Conservation (phyloP, 2,113 vertebrate genomes). For the Oryzias melastigma region DNA sequence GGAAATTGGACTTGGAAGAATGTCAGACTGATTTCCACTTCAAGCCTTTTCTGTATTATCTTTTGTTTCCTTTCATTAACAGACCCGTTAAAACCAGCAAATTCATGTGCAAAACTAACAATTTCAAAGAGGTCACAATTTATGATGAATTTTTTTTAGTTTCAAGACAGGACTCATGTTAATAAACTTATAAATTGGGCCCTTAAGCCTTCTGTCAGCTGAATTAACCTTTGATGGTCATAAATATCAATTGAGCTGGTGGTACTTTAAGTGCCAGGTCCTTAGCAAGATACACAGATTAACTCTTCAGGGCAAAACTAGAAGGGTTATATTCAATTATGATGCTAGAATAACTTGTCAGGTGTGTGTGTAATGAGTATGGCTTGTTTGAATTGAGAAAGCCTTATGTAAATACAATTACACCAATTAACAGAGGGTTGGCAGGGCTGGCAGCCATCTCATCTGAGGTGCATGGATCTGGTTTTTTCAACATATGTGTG, state of each 20-base stretch:
- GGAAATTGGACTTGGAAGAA: slow-evolving; percentile 20
- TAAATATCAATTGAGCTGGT: slow-evolving; percentile 26
- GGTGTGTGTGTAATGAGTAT: slow-evolving; percentile 29
- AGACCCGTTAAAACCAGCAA: background rate
- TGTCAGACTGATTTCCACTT: background rate
- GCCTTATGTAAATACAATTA: slow-evolving; percentile 74
- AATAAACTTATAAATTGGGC: background rate
- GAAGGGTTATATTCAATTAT: slow-evolving; percentile 63
- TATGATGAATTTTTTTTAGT: background rate
- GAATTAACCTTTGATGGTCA: slow-evolving; percentile 28
- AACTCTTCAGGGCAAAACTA: slow-evolving; percentile 48
- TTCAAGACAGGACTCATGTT: background rate
- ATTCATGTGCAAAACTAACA: no score
- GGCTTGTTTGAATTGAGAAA: slow-evolving; percentile 34
- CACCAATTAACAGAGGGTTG: slow-evolving; percentile 51
- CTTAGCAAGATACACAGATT: slow-evolving; percentile 20
- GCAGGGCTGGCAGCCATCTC: slow-evolving; percentile 46
- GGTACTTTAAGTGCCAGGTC: slow-evolving; percentile 23
- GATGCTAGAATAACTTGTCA: slow-evolving; percentile 52
- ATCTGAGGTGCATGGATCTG: slow-evolving; percentile 16
- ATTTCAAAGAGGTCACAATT: background rate
- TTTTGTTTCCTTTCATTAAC: slow-evolving; percentile 1
- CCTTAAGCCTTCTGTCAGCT: background rate
- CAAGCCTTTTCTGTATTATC: background rate
- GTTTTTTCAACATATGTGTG: slow-evolving; percentile 7